Base-by-base conservation (phyloP, 2,888 invertebrate genomes). In the Tolmerus cingulatus region DNA sequence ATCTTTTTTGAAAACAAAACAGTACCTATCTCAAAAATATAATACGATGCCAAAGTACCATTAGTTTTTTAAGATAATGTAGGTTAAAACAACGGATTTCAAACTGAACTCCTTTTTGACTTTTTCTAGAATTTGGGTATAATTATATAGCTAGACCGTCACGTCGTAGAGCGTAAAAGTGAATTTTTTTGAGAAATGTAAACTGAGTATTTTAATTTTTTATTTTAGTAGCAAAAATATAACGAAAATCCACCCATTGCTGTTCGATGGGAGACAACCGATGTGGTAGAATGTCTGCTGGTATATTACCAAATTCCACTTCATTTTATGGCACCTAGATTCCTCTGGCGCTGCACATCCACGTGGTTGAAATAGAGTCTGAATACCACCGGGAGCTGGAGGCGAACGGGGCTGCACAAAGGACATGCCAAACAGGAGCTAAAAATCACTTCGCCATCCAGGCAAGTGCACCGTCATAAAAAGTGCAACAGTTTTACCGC, bases 401-500 rank as follows among this genome's bases (percentile, higher is more conserved):
- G 9, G 66, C 23, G 23, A 57, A 23, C 23, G 57, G n/a, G 9
- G 19, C 9, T 30, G 27, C 12, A 14, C 66, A 66, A 66, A 66
- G 66, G 66, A 66, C 66, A 66, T 66, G 66, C 66, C 66, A 66
- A 66, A 66, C 66, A 66, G 66, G 19, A 66, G 66, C 66, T 66
- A 66, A 66, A 66, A 66, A 66, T 66, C 66, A 66, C 66, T 66
- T 66, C 66, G 66, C 66, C 66, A 78, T 78, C 23, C 78, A 37
- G 43, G 14, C 23, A 78, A 78, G 43, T 78, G 78, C 66, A 66
- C 66, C 27, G 23, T 27, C 66, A 66, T 66, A 66, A 78, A 43
- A 78, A 43, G 78, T 23, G 78, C 78, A 78, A 78, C 78, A 78
- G 78, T 40, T 78, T 43, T 43, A 43, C 78, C 40, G 37, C 43